Conservation (phyloP, 1,140 invertebrate genomes). For the Ceratina calcarata region DNA sequence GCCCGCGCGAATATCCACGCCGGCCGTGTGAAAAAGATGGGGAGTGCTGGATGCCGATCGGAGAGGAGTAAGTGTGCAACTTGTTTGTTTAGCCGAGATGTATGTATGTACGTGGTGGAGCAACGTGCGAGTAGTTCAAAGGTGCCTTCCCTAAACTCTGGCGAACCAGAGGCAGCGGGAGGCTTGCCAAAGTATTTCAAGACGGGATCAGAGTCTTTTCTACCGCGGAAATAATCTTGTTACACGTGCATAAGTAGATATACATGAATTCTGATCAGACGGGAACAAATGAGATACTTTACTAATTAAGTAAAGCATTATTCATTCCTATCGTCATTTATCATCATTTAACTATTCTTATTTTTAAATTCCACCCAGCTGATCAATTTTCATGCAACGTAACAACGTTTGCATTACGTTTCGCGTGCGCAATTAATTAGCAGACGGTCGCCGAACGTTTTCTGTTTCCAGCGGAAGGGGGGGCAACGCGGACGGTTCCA, state of each 20-base stretch:
- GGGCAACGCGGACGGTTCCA: slow-evolving; percentile 11
- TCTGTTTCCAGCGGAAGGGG: background rate
- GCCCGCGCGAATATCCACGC: slow-evolving; percentile 18
- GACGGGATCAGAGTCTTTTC: no score
- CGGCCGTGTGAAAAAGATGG: slow-evolving; percentile 8
- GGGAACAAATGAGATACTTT: no score
- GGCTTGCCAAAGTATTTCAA: background rate
- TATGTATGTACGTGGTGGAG: background rate
- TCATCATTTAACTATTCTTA: no score
- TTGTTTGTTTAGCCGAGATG: slow-evolving; percentile 12
- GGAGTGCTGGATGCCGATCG: background rate
- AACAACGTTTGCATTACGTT: background rate
- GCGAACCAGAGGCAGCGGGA: background rate
- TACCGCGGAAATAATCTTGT: no score
- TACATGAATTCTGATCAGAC: no score
- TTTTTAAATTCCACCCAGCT: no score
- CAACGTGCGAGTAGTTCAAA: slow-evolving; percentile 24
- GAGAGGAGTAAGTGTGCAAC: background rate
- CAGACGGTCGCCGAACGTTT: background rate
- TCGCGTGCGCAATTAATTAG: background rate
- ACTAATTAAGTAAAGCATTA: no score
- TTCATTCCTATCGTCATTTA: no score
- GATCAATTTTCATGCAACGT: no score
- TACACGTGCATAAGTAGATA: no score
- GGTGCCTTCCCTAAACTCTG: slow-evolving; percentile 1